Evolutionary conservation across 2,888 invertebrate species (phyloP).

Genomic region (Allygus modestus): DNA sequence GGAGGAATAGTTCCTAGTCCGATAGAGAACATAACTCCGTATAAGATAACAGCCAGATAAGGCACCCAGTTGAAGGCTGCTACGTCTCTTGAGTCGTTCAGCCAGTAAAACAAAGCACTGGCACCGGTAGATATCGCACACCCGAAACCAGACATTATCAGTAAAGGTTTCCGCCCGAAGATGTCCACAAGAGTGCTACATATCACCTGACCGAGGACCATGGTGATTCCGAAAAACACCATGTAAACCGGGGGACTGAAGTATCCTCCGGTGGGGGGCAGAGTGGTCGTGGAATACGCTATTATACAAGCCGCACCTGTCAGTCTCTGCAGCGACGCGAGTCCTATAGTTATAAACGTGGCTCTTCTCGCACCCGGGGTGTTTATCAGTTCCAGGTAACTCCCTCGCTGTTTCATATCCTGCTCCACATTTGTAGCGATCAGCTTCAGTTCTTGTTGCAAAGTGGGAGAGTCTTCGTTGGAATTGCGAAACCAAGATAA

Average conservation of each 20-base stretch:
- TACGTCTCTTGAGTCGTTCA: slow-evolving; percentile 68
- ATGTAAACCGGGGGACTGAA: slow-evolving; percentile 64
- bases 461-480: slow-evolving; percentile 55
- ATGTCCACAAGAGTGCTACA: slow-evolving; percentile 67
- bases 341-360: slow-evolving; percentile 65
- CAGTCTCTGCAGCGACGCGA: slow-evolving; percentile 75
- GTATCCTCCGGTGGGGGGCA: slow-evolving; percentile 74
- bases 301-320: slow-evolving; percentile 81
- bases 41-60: slow-evolving; percentile 78
- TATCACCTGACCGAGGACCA: slow-evolving; percentile 66
- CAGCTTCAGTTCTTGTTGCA: slow-evolving; percentile 67
- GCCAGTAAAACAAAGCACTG: slow-evolving; percentile 67
- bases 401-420: slow-evolving; percentile 75
- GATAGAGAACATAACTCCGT: slow-evolving; percentile 78
- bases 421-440: slow-evolving; percentile 67
- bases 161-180: slow-evolving; percentile 67
- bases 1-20: slow-evolving; percentile 76
- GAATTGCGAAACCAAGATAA: slow-evolving; percentile 63
- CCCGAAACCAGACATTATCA: slow-evolving; percentile 65
- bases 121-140: slow-evolving; percentile 64
- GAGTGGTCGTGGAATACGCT: slow-evolving; percentile 81
- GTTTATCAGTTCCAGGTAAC: slow-evolving; percentile 65
- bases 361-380: slow-evolving; percentile 66
- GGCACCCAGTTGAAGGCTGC: slow-evolving; percentile 75
- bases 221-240: slow-evolving; percentile 68